Evolutionary conservation across 2,113 vertebrate genomes (phyloP), one percentile per base, ranked within the genome.

Genomic region (Bubo blakistoni): DNA sequence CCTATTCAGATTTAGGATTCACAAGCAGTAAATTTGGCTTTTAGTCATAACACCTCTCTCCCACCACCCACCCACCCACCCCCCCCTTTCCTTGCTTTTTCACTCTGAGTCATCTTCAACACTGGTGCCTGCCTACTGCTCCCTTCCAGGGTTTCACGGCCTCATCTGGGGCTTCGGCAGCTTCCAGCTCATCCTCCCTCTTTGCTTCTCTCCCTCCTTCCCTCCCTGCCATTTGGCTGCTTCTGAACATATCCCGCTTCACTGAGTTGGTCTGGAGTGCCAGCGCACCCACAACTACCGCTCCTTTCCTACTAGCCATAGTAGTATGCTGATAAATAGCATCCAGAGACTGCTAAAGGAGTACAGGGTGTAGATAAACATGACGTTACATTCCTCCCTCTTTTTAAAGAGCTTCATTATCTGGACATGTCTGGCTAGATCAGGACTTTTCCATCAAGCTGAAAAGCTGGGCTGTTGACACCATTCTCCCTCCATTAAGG

Each of bases 21-120:
- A n/a, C 71, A 92, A 59, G 92, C 95, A 84, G 79, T 96, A 96
- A 96, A 96, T 94, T 94, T 57, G 11, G 88, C 34, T 94, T 97
- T 96, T 96, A 95, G 95, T 96, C 95, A 96, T 95, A 97, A 96
- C 95, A 97, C 95, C 87, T 97, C 91, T 92, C 94, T 90, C 95
- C 93, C 91, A 92, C 94, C 71, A 86, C 42, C 90, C 96, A 92
- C 93, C 94, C 92, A 96, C 94, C 90, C 96, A 92, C 93, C 94
- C 92, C 95, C 94, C 84, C 47, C 90, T 94, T 92, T 96, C 90
- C 88, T 83, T 96, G 94, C 93, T 69, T 94, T 96, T 96, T 96
- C 91, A 54, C 79, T 96, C 92, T 97, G 97, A 97, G 95, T 97
- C 97, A 97, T 97, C 94, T 91, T 89, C 89, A 90, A 44, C 89